Evolutionary conservation across 2,888 invertebrate genomes (phyloP).

Genomic region (Drosophila dives): DNA sequence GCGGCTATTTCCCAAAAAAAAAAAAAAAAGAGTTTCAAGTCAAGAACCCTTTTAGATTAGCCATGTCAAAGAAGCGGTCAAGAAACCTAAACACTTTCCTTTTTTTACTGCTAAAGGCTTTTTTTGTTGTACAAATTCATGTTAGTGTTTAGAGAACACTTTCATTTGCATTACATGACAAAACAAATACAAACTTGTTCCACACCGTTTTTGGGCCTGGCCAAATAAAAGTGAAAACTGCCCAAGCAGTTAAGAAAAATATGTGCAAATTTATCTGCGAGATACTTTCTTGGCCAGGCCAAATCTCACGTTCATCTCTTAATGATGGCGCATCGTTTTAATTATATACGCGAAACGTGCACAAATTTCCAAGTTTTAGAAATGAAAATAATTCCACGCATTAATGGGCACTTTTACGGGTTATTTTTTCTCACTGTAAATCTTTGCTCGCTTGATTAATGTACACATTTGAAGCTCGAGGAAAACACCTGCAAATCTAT

Average conservation of each 20-base stretch:
- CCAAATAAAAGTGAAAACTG: slow-evolving; percentile 75
- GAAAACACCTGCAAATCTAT: slow-evolving; percentile 82
- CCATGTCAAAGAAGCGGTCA: not conserved
- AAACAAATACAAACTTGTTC: slow-evolving; percentile 60
- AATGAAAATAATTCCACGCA: slow-evolving; percentile 20
- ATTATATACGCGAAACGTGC: slow-evolving; percentile 63
- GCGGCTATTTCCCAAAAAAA: not conserved
- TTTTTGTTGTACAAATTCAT: slow-evolving; percentile 29
- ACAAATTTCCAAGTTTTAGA: slow-evolving; percentile 41
- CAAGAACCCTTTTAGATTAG: slow-evolving; percentile 24
- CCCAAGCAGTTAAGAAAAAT: slow-evolving; percentile 5
- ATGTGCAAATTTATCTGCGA: slow-evolving; percentile 16
- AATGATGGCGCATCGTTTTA: slow-evolving; percentile 71
- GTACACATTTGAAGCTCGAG: slow-evolving; percentile 38
- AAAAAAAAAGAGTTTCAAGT: slow-evolving; percentile 7
- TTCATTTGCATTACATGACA: slow-evolving; percentile 69
- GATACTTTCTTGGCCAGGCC: slow-evolving; percentile 46
- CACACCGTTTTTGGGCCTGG: slow-evolving; percentile 19
- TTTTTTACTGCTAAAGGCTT: slow-evolving; percentile 34
- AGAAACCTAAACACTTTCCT: slow-evolving; percentile 44
- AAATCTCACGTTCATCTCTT: slow-evolving; percentile 79
- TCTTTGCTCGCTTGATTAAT: slow-evolving; percentile 34
- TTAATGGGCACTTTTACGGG: slow-evolving; percentile 27
- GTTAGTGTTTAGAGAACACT: slow-evolving; percentile 62
- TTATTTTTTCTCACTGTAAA: not conserved